phyloP scores from a whole-genome alignment of 2,113 vertebrate species.

The Tyrannus savana region DNA sequence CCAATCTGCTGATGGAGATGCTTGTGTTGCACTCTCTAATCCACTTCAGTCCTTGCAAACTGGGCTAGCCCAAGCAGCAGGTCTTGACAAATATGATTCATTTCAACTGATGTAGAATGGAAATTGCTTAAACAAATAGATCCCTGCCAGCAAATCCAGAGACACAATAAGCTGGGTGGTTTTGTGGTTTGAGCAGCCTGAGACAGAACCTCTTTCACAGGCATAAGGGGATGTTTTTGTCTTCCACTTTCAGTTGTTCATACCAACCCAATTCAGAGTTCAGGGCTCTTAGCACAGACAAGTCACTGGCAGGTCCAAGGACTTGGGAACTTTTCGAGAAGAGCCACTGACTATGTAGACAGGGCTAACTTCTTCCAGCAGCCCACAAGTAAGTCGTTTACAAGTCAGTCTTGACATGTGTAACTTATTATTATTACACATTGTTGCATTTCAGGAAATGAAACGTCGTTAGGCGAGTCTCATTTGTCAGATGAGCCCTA shows the following conservation, averaged over 20 bases:
- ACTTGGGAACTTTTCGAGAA: background rate
- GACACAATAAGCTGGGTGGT: background rate
- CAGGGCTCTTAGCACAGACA: background rate
- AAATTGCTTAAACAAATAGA: background rate
- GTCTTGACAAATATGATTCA: background rate
- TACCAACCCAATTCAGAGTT: background rate
- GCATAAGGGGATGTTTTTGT: background rate
- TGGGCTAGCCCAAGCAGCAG: background rate
- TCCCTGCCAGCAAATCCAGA: background rate
- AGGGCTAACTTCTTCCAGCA: background rate
- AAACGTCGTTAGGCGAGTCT: background rate
- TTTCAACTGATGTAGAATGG: background rate
- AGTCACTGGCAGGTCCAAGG: background rate
- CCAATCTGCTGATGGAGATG: background rate
- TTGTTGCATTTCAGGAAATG: slow-evolving; percentile 38
- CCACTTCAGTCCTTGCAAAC: background rate
- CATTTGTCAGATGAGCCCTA: slow-evolving; percentile 37
- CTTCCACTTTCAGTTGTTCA: background rate
- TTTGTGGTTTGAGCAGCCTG: background rate
- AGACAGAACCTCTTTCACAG: background rate
- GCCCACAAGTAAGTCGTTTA: background rate
- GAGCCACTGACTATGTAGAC: background rate
- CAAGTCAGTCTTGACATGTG: background rate
- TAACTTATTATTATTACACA: background rate
- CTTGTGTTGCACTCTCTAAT: background rate